Conservation (phyloP, 2,888 invertebrate genomes). For the Amiota minor region DNA sequence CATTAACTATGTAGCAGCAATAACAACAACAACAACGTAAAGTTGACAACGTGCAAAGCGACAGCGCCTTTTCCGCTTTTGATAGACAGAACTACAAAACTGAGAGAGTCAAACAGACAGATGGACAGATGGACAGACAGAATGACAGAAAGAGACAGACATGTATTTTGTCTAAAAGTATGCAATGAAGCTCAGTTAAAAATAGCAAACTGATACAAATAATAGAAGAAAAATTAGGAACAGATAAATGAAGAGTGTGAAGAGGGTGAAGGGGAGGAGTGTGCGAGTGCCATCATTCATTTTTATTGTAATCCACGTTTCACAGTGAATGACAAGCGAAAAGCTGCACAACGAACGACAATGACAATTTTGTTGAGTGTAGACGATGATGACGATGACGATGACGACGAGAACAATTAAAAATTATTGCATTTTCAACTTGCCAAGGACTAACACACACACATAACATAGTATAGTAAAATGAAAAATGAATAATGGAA, state of each 20-base stretch:
- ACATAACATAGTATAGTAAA: neutral
- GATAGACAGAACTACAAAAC: neutral
- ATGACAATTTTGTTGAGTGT: neutral
- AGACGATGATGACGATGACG: neutral
- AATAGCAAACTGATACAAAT: neutral
- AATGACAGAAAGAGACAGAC: neutral
- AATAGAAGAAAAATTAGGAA: neutral
- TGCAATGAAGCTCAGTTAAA: neutral
- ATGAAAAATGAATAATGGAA: neutral
- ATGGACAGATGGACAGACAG: neutral
- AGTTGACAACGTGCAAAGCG: no score
- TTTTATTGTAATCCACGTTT: neutral
- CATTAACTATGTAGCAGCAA: neutral
- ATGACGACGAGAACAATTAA: neutral
- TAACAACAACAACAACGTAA: neutral
- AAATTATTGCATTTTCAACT: neutral
- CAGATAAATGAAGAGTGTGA: no score
- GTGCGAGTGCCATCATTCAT: neutral
- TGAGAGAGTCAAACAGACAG: neutral
- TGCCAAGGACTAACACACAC: neutral
- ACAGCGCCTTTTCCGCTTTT: neutral
- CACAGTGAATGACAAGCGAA: constrained; percentile 4
- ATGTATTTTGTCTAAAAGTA: constrained; percentile 6
- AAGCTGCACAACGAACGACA: neutral
- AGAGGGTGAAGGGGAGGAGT: no score